Evolutionary conservation across 2,888 invertebrate species (phyloP), one percentile per base, ranked within the genome.

Genomic region (Nomada fabriciana): DNA sequence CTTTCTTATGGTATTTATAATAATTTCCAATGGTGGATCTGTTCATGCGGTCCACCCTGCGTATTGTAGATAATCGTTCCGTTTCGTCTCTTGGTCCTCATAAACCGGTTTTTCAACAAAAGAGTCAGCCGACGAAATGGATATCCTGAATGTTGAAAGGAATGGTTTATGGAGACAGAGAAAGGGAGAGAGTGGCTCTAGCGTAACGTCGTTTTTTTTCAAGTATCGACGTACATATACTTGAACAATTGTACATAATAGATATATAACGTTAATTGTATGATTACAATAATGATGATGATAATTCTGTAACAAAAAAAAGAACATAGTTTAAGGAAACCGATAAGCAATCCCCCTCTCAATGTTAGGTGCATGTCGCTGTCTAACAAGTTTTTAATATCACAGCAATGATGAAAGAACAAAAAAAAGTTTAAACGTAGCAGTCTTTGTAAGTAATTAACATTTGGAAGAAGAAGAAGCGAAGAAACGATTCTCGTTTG

Each of bases 301-400:
- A 77, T 79, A 61, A 80, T 72, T 55, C 63, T 80, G 82, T 87
- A 88, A 88, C 74, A 75, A 82, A 80, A 71, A 43, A 60, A 63
- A 47, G 23, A 23, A 52, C 20, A 65, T 85, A 85, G 71, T 53
- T 55, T 79, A 88, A 86, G 80, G 60, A 79, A 87, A 83, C 68
- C 7, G 81, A 86, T 86, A 86, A 88, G 84, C 87, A 90, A 88
- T 91, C 85, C 86, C 82, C 75, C 80, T 88, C 81, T 88, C 81
- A 79, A 89, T 91, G 86, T 90, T 90, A 90, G 89, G 81, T 90
- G 89, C 90, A 91, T 91, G 91, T 90, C 80, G 84, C 89, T 90
- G 91, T 90, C 80, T 88, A 88, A 85, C 80, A 75, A 83, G 63
- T 83, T 88, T 89, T 89, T 85, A 89, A 83, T 83, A 86, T 82